These are phyloP conservation scores for Mesocricetus auratus DNA, from an alignment of 2,113 vertebrate species.

Conservation along the genomic window DNA sequence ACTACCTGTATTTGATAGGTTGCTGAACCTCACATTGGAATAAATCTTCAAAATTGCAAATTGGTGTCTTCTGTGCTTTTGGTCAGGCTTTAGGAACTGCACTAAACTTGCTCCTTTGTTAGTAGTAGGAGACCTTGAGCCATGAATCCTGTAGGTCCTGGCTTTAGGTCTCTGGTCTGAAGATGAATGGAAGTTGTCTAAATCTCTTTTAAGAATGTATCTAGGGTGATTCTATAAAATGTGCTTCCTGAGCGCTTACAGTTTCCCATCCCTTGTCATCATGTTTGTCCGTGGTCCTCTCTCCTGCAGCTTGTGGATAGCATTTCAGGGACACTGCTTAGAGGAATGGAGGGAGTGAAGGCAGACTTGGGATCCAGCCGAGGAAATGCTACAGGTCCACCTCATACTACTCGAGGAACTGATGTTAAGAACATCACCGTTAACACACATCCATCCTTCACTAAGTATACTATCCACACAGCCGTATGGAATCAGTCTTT, in stretches of 20 bases:
- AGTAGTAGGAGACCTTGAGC: neutral
- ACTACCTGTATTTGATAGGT: neutral
- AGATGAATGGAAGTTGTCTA: neutral
- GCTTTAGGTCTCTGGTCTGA: fast-evolving
- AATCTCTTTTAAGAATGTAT: neutral
- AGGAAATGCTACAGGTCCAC: neutral
- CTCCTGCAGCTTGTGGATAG: neutral
- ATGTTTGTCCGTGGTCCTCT: too few relatives aligned
- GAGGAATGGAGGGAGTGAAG: neutral
- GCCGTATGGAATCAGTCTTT: neutral
- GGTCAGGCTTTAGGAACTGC: neutral
- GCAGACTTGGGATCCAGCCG: neutral
- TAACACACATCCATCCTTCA: neutral
- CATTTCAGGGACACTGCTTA: neutral
- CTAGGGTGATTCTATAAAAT: neutral
- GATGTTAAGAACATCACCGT: neutral
- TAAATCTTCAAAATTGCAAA: neutral
- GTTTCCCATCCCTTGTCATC: neutral
- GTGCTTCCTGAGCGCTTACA: fast-evolving
- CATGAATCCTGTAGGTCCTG: neutral
- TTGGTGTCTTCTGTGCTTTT: neutral
- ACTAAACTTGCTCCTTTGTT: neutral
- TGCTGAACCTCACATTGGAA: neutral
- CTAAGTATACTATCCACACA: neutral
- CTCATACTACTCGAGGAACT: neutral